Evolutionary conservation across 2,797 vertebrate genomes (phyloP).

Genomic region (Lagodon rhomboides): DNA sequence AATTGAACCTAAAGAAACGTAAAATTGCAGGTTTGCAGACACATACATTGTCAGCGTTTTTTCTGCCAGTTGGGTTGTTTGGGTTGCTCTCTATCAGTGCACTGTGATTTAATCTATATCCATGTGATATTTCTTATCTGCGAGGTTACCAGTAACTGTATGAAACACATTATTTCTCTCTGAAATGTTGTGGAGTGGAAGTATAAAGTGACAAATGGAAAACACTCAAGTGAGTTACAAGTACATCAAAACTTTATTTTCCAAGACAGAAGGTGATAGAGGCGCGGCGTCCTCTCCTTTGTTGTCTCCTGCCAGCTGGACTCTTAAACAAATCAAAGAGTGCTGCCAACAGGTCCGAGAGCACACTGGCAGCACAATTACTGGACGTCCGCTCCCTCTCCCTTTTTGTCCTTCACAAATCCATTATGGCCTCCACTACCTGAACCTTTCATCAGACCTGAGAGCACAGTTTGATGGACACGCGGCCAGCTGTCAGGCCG

Average conservation of each 20-base stretch:
- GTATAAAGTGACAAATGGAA: too few species aligned
- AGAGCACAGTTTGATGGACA: conserved; percentile 54
- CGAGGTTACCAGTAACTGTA: too few species aligned
- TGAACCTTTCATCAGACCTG: conserved; percentile 44
- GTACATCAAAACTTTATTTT: neutral
- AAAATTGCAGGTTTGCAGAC: too few species aligned
- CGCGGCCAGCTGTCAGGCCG: conserved; percentile 40
- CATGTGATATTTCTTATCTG: too few species aligned
- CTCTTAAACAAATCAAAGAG: conserved; percentile 30
- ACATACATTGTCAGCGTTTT: too few species aligned
- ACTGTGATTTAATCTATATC: too few species aligned
- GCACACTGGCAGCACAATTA: conserved; percentile 51
- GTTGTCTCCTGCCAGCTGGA: conserved; percentile 38
- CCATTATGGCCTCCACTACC: conserved; percentile 45
- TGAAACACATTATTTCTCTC: rapidly evolving
- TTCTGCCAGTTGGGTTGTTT: too few species aligned
- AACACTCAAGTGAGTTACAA: neutral
- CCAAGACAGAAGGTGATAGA: conserved; percentile 7
- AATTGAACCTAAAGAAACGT: too few species aligned
- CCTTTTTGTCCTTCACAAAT: conserved; percentile 61
- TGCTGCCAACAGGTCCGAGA: conserved; percentile 49
- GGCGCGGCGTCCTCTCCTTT: conserved; percentile 1
- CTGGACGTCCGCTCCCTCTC: conserved; percentile 48
- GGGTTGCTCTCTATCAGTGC: too few species aligned
- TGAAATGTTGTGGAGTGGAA: neutral